Evolutionary conservation across 2,888 invertebrate species (phyloP).

Genomic region (Sepiola atlantica): DNA sequence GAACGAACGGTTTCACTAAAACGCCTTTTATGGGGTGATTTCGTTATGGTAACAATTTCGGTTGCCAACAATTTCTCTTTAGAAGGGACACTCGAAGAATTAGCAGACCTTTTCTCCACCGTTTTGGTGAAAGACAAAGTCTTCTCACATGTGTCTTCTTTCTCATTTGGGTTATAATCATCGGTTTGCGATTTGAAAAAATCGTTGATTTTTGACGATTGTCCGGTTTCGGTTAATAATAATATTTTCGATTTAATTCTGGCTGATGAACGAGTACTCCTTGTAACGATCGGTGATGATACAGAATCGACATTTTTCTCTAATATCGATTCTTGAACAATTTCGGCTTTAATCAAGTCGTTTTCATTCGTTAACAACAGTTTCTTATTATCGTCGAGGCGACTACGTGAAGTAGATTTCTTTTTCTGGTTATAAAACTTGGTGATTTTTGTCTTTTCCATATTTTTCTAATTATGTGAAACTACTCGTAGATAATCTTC

Average conservation of each 20-base stretch:
- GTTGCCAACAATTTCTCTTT: background rate
- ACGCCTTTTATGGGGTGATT: background rate
- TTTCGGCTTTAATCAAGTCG: background rate
- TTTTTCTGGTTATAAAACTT: background rate
- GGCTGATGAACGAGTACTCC: background rate
- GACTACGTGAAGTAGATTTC: background rate
- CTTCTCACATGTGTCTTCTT: background rate
- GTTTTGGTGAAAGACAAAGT: background rate
- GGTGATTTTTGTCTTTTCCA: background rate
- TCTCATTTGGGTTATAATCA: background rate
- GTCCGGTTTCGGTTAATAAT: background rate
- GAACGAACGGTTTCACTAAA: background rate
- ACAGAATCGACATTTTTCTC: background rate
- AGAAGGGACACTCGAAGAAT: background rate
- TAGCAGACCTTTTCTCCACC: background rate
- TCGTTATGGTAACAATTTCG: background rate
- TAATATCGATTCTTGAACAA: background rate
- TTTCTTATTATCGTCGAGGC: background rate
- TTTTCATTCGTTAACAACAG: background rate
- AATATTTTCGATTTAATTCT: background rate
- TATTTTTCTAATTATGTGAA: background rate
- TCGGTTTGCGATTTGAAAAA: background rate
- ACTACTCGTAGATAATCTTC: background rate
- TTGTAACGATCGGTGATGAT: background rate
- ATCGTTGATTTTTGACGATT: background rate